Conservation (phyloP, 2,797 vertebrate species). For the Valencia hispanica region DNA sequence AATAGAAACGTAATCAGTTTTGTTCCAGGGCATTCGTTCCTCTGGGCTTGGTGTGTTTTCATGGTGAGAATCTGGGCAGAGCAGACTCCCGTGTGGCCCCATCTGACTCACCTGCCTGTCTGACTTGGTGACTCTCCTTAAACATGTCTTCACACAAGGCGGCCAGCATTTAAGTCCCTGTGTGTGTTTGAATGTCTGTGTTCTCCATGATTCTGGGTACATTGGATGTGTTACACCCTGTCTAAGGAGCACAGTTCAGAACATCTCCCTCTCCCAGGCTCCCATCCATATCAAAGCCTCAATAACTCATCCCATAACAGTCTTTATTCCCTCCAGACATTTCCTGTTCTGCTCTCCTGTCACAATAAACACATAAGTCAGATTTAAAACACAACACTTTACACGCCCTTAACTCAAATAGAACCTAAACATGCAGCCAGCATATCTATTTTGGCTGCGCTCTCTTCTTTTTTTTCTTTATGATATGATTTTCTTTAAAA, state of each 20-base stretch:
- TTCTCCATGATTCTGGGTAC: constrained; percentile 49
- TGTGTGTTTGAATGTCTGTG: constrained; percentile 44
- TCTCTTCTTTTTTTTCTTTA: background rate
- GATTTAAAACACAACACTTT: background rate
- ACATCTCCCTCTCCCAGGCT: constrained; percentile 36
- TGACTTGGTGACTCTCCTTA: constrained; percentile 64
- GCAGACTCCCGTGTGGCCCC: constrained; percentile 69
- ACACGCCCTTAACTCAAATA: background rate
- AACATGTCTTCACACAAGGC: constrained; percentile 43
- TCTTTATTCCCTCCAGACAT: constrained; percentile 62
- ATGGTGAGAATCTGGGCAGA: constrained; percentile 50
- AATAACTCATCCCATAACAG: constrained; percentile 74
- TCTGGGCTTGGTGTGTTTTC: constrained; percentile 48
- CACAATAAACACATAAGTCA: background rate
- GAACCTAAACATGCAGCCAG: background rate
- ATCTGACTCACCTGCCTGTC: constrained; percentile 41
- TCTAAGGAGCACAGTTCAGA: constrained; percentile 46
- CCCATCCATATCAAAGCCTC: constrained; percentile 66
- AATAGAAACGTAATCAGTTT: constrained; percentile 53
- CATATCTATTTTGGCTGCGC: background rate
- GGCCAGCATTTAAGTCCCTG: constrained; percentile 14
- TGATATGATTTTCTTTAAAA: background rate
- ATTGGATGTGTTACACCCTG: constrained; percentile 53
- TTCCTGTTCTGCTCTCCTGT: constrained; percentile 29
- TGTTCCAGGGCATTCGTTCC: constrained; percentile 48